Evolutionary conservation across 2,113 vertebrate genomes (phyloP).

Genomic region (Cygnus buccinator): DNA sequence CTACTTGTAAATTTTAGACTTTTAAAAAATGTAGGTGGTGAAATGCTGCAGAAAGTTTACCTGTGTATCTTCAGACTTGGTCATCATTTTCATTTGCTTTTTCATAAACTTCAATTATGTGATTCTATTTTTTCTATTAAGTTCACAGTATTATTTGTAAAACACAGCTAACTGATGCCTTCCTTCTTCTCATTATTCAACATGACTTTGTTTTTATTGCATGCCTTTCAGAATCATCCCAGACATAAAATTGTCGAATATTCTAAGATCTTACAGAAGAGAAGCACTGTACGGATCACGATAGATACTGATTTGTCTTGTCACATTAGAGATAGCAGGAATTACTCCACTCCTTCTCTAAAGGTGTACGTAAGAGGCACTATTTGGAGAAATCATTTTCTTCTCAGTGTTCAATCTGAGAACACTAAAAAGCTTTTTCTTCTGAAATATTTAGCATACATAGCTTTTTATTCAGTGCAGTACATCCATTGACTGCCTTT

Average conservation of each 20-base stretch:
- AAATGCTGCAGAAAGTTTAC: neutral
- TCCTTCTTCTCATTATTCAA: neutral
- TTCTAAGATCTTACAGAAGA: neutral
- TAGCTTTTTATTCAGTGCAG: neutral
- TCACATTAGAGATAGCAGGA: neutral
- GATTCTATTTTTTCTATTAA: neutral
- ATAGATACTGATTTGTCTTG: neutral
- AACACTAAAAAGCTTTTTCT: neutral
- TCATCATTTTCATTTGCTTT: neutral
- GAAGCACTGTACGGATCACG: neutral
- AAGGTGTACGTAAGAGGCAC: neutral
- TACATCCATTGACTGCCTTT: neutral
- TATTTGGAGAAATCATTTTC: neutral
- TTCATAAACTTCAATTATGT: neutral
- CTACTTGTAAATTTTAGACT: neutral
- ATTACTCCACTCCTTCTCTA: neutral
- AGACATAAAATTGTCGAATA: neutral
- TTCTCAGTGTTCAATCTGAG: neutral
- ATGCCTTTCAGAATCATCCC: neutral
- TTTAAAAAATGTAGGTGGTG: neutral
- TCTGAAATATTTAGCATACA: neutral
- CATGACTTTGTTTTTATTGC: neutral
- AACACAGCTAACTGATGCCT: neutral
- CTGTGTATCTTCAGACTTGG: neutral
- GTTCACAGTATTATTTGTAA: neutral